These are phyloP conservation scores for Polymixis flavicincta DNA, from an alignment of 2,888 invertebrate species.

Conservation along the genomic window DNA sequence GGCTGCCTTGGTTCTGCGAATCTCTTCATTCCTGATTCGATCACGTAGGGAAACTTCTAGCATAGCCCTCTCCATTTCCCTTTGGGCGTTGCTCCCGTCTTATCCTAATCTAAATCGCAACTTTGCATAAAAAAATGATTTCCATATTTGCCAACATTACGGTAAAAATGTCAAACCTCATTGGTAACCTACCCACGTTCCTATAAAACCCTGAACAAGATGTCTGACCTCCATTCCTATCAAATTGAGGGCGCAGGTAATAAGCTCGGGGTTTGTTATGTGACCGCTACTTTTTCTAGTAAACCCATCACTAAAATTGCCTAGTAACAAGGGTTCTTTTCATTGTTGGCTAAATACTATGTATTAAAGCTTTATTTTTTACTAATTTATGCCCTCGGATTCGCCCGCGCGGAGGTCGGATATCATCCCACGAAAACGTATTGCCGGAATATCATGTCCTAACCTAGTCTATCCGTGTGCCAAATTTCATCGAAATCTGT, in stretches of 20 bases:
- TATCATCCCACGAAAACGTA: too few species aligned
- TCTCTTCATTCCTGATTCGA: too few species aligned
- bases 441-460: too few species aligned
- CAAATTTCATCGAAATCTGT: too few species aligned
- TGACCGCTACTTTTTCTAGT: conserved; percentile 36
- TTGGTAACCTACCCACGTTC: conserved; percentile 53
- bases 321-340: conserved; percentile 6
- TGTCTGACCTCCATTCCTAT: conserved; percentile 44
- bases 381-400: not conserved
- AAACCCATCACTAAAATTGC: conserved; percentile 16
- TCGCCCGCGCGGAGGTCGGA: not conserved
- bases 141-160: conserved; percentile 2
- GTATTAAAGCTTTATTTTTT: not conserved
- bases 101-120: conserved; percentile 10
- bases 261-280: conserved; percentile 38
- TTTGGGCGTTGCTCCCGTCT: too few species aligned
- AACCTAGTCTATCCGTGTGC: too few species aligned
- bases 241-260: conserved; percentile 52
- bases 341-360: not conserved
- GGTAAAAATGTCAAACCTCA: conserved; percentile 27
- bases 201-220: conserved; percentile 47
- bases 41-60: too few species aligned
- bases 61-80: too few species aligned
- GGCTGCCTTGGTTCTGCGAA: too few species aligned
- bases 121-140: not conserved